Percentiles rank a stretch among this genome's conserved stretches.
These are phyloP conservation scores for Cyanoliseus patagonus DNA, from an alignment of 2,113 vertebrate genomes.

Conservation along the genomic window DNA sequence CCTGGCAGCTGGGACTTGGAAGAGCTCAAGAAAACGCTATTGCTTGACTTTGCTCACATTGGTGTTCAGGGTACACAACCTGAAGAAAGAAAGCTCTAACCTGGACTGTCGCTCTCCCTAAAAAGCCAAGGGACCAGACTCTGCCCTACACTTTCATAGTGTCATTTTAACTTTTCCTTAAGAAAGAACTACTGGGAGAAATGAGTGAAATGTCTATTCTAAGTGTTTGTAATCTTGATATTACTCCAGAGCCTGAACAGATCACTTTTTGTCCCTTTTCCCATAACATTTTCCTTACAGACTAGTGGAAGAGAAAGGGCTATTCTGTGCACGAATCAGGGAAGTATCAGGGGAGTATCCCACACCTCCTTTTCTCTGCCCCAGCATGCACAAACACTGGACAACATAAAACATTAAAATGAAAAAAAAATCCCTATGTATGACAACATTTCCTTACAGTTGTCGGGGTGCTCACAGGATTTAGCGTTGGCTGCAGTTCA, in stretches of 20 bases:
- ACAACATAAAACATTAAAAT: neutral
- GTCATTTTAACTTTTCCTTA: neutral
- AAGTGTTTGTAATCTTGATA: neutral
- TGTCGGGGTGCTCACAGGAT: fast-evolving
- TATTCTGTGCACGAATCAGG: fast-evolving
- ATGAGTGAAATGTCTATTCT: neutral
- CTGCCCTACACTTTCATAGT: neutral
- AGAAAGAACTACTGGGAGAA: neutral
- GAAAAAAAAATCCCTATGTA: neutral
- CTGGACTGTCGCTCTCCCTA: neutral
- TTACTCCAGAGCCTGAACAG: neutral
- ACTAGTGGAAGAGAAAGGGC: neutral
- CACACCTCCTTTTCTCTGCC: neutral
- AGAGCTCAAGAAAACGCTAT: neutral
- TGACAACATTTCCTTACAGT: neutral
- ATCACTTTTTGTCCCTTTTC: neutral
- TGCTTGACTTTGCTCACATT: neutral
- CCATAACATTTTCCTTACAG: neutral
- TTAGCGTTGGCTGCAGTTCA: neutral
- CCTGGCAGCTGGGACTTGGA: neutral
- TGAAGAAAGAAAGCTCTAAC: neutral
- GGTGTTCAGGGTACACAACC: neutral
- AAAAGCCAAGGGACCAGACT: neutral
- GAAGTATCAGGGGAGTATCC: neutral
- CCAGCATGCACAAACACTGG: neutral